These are phyloP conservation scores for Synanthedon andrenaeformis DNA, from an alignment of 2,888 invertebrate species.

Conservation along the genomic window DNA sequence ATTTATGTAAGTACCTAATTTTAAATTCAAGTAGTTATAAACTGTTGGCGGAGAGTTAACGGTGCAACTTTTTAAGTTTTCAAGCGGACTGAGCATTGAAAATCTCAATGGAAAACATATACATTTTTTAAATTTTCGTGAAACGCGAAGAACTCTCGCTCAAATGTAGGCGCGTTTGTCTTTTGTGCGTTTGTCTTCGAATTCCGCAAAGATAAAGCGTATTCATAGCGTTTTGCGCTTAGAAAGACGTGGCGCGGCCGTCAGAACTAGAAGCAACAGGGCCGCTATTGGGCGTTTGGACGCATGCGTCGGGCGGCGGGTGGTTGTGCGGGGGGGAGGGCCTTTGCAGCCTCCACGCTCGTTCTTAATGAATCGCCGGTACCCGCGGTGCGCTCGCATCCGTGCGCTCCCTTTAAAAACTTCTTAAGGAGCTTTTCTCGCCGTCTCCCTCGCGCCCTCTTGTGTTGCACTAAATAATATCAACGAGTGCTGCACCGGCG, in stretches of 20 bases:
- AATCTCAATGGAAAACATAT: too few relatives aligned
- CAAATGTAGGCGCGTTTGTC: conserved; percentile 15
- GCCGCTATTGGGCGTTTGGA: conserved; percentile 42
- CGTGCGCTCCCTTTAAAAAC: conserved; percentile 52
- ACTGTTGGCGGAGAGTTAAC: too few relatives aligned
- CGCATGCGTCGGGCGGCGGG: conserved; percentile 37
- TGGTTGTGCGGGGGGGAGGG: conserved; percentile 30
- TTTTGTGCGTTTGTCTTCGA: conserved; percentile 44
- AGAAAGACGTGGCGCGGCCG: conserved; percentile 43
- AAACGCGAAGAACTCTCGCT: too few relatives aligned
- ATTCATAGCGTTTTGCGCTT: conserved; percentile 61
- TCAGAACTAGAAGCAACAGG: conserved; percentile 60
- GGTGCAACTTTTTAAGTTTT: too few relatives aligned
- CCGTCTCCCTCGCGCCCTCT: conserved; percentile 56
- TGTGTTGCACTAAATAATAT: conserved; percentile 40
- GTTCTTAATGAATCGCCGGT: conserved; percentile 66
- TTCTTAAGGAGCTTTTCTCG: conserved; percentile 44
- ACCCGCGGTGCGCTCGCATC: conserved; percentile 57
- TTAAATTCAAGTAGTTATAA: too few relatives aligned
- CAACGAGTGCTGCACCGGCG: conserved; percentile 27
- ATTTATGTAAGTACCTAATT: too few relatives aligned
- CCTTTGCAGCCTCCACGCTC: conserved; percentile 58
- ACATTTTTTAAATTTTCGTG: too few relatives aligned
- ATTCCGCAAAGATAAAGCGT: conserved; percentile 56
- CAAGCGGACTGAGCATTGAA: too few relatives aligned